phyloP scores from a whole-genome alignment of 2,888 invertebrate species.

The Chydorus sphaericus region DNA sequence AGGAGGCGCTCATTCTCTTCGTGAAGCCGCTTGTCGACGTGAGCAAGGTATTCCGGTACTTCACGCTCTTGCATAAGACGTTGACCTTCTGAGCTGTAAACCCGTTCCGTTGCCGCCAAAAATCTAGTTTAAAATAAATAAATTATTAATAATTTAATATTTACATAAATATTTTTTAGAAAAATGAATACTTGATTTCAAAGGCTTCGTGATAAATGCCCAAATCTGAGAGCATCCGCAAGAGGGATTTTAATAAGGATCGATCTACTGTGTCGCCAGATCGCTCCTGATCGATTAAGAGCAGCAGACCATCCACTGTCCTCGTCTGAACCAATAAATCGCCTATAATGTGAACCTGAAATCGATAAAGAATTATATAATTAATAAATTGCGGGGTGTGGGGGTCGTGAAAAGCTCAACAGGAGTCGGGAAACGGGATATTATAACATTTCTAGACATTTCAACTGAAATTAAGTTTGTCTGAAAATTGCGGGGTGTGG shows the following conservation, averaged over 20 bases:
- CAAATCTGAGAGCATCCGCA: conserved; percentile 91
- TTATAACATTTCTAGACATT: no score
- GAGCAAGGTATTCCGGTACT: conserved; percentile 84
- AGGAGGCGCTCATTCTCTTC: conserved; percentile 88
- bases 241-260: conserved; percentile 76
- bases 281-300: conserved; percentile 85
- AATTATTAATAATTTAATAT: background rate
- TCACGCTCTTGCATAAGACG: conserved; percentile 82
- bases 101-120: conserved; percentile 76
- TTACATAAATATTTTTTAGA: background rate
- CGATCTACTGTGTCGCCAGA: conserved; percentile 88
- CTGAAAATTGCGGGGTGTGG: no score
- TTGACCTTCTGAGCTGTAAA: conserved; percentile 89
- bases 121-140: conserved; percentile 41
- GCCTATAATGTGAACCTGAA: conserved; percentile 72
- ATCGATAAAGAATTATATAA: no score
- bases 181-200: conserved; percentile 50
- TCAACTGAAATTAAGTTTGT: no score
- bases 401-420: no score
- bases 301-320: conserved; percentile 80
- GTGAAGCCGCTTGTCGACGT: conserved; percentile 83
- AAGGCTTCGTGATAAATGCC: conserved; percentile 86
- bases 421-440: no score
- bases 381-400: no score
- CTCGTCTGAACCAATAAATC: conserved; percentile 77